Conservation (phyloP, 1,140 invertebrate genomes). For the Schlechtendalia chinensis region DNA sequence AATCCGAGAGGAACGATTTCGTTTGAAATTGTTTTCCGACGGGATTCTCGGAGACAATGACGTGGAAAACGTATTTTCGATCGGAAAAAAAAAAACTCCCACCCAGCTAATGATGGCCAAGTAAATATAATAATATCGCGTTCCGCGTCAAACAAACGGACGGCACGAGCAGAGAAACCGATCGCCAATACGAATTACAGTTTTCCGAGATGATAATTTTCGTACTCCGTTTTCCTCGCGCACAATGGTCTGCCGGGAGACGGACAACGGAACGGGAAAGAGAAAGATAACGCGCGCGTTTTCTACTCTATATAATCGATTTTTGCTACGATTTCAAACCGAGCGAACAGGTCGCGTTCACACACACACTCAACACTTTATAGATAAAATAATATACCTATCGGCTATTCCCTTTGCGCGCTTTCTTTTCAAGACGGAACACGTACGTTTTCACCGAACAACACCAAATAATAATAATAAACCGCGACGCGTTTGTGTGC, state of each 20-base stretch:
- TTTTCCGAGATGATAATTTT: neutral
- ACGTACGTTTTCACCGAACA: neutral
- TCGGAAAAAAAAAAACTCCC: neutral
- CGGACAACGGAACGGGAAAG: too few species aligned
- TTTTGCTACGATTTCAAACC: conserved; percentile 13
- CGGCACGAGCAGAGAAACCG: neutral
- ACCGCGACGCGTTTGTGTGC: neutral
- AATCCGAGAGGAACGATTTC: neutral
- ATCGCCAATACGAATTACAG: neutral
- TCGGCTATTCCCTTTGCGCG: neutral
- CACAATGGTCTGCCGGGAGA: neutral
- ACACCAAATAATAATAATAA: neutral
- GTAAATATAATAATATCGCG: too few species aligned
- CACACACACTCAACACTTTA: neutral
- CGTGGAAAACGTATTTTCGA: neutral
- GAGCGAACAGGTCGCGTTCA: conserved; percentile 24
- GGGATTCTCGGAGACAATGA: neutral
- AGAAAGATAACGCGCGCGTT: neutral
- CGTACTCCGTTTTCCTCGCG: neutral
- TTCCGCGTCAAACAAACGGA: too few species aligned
- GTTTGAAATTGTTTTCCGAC: neutral
- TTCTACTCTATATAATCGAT: conserved; percentile 18
- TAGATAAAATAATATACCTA: neutral
- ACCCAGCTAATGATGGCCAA: too few species aligned
- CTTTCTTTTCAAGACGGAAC: neutral